Evolutionary conservation across 2,113 vertebrate genomes (phyloP).

Genomic region (Aramus guarauna): DNA sequence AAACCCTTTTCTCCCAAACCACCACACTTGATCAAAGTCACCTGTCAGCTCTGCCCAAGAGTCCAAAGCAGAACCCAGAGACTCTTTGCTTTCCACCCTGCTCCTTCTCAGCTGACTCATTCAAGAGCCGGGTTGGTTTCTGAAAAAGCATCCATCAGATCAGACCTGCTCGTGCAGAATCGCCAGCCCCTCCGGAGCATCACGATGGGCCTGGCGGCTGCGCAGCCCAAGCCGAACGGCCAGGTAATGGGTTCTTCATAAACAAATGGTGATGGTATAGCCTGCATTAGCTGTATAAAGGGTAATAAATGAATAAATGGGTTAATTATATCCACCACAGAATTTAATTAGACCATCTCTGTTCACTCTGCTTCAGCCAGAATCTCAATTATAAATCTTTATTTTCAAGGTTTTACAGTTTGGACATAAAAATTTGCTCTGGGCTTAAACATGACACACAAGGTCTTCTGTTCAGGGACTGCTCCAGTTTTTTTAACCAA

Average conservation of each 20-base stretch:
- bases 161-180: background rate
- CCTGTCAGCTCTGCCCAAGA: background rate
- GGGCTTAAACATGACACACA: constrained; percentile 11
- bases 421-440: constrained; percentile 58
- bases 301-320: constrained; percentile 71
- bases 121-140: background rate
- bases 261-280: constrained; percentile 6
- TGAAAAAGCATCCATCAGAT: background rate
- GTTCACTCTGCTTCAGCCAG: constrained; percentile 59
- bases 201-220: background rate
- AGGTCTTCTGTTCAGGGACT: constrained; percentile 7
- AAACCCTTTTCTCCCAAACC: background rate
- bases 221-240: background rate
- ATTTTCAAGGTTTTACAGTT: constrained; percentile 65
- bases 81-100: background rate
- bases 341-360: constrained; percentile 78
- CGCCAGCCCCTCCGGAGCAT: background rate
- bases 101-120: background rate
- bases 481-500: background rate
- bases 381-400: constrained; percentile 75
- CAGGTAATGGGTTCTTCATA: constrained; percentile 14
- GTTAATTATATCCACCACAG: constrained; percentile 74
- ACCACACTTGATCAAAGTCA: background rate
- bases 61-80: background rate
- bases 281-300: constrained; percentile 35